These are phyloP conservation scores for Drosophila kepulauana DNA, from an alignment of 1,140 invertebrate genomes.

Conservation along the genomic window DNA sequence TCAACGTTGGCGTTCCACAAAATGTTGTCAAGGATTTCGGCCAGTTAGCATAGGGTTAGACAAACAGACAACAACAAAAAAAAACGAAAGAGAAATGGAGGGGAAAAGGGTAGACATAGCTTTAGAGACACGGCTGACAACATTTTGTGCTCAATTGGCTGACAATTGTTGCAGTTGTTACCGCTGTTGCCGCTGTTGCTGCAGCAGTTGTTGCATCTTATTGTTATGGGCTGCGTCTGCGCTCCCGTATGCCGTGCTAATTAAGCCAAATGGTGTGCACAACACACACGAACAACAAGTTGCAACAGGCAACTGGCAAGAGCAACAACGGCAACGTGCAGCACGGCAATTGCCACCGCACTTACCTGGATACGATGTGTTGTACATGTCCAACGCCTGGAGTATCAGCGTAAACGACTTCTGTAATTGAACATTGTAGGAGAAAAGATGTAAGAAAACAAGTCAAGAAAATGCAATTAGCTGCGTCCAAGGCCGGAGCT, in stretches of 20 bases:
- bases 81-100: slow-evolving; percentile 28
- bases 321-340: slow-evolving; percentile 15
- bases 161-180: slow-evolving; percentile 39
- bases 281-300: slow-evolving; percentile 44
- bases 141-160: slow-evolving; percentile 59
- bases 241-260: slow-evolving; percentile 56
- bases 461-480: slow-evolving; percentile 23
- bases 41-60: slow-evolving; percentile 25
- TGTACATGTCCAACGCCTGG: slow-evolving; percentile 94
- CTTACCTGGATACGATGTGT: slow-evolving; percentile 89
- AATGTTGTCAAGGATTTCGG: slow-evolving; percentile 40
- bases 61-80: not conserved
- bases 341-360: slow-evolving; percentile 73
- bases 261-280: slow-evolving; percentile 72
- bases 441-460: slow-evolving; percentile 30
- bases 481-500: not conserved
- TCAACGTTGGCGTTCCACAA: slow-evolving; percentile 78
- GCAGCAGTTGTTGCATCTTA: slow-evolving; percentile 41
- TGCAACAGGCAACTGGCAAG: slow-evolving; percentile 12
- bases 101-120: slow-evolving; percentile 11
- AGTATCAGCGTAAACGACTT: slow-evolving; percentile 96
- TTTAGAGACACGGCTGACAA: slow-evolving; percentile 76
- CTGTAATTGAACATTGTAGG: slow-evolving; percentile 86
- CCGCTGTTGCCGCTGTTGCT: slow-evolving; percentile 20
- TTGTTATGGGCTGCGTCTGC: slow-evolving; percentile 49